Evolutionary conservation across 1,140 invertebrate genomes (phyloP), one percentile per base, ranked within the genome.

Genomic region (Lepidurus couesii): DNA sequence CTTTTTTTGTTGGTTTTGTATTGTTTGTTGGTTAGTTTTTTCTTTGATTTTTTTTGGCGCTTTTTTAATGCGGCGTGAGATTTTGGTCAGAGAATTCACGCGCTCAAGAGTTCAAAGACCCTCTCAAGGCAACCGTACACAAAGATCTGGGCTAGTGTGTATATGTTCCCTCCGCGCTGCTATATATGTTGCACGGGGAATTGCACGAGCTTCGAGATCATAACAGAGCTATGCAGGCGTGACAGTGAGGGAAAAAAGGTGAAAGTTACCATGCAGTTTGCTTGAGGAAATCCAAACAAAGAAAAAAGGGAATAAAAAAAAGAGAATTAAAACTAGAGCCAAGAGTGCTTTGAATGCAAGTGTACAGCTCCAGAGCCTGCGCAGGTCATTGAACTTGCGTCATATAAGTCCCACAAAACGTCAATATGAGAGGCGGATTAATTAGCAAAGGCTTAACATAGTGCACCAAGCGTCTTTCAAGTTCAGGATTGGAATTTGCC

Each of bases 261-360:
- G 44, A 78, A 79, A 47, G 74, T 77, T 42, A 43, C 47, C 75
- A 81, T 65, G 81, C 79, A 75, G 77, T 80, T 65, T 78, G 77
- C 26, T 42, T 16, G 75, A 78, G 73, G 77, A 81, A 79, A 77
- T 79, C 21, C 75, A 24, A 24, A 44, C 42, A 44, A 79, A 44
- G 45, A 74, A 74, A 42, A 77, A 81, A 44, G 45, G 79, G 11
- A 78, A 76, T 74, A 81, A 81, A 26, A 80, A 81, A 74, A 78
- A 80, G 75, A 53, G 75, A 74, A 44, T 75, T 74, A 80, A 76
- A 74, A 79, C 76, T 53, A 43, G 77, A 42, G 75, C 65, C 45
- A 74, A 79, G 77, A 43, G 42, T 47, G 24, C 44, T 21, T 76
- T 76, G 42, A 44, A 47, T 76, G 42, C 10, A 21, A 44, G 26